Evolutionary conservation across 2,888 invertebrate genomes (phyloP), one percentile per base, ranked within the genome.

Genomic region (Allophyes oxyacanthae): DNA sequence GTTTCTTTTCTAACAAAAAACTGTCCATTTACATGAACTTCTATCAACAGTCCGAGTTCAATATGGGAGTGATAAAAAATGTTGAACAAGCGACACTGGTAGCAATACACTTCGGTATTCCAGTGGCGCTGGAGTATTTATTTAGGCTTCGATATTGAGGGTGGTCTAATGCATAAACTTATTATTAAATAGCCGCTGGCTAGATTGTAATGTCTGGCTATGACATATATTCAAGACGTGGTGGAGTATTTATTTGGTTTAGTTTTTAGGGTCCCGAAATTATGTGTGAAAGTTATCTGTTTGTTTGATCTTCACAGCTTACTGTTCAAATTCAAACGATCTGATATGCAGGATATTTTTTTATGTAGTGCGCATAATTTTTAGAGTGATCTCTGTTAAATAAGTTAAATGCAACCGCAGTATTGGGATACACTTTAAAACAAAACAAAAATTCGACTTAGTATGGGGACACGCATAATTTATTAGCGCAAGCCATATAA

Each of bases 61-160:
- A 43, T 42, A 37, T 2, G 26, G 14, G 1, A 44, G 30, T 33
- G 41, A 59, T 44, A 53, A 48, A 68, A 58, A 59, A 30, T 37
- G 56, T 45, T 15, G 36, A 36, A 20, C 4, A 20, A 43, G 61
- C 15, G 62, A 55, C 63, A 53, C 43, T 54, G 15, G 32, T n/a
- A 6, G 30, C 53, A 46, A 42, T 36, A 64, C 64, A 56, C 65
- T 75, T 82, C 73, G 72, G 80, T 84, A 84, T 85, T 83, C 84
- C 74, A 66, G 43, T 50, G 66, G 77, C 77, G 78, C 51, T 55
- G 66, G 62, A 68, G 59, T 90, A 86, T 90, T 90, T 89, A 84
- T 86, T 89, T 88, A 88, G 89, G 89, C 72, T 79, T 72, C 52
- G 56, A 78, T 79, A 71, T 71, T 55, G 58, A 15, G 33, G 48